Evolutionary conservation across 2,888 invertebrate species (phyloP), one percentile per base, ranked within the genome.

Genomic region (Spodoptera littoralis): DNA sequence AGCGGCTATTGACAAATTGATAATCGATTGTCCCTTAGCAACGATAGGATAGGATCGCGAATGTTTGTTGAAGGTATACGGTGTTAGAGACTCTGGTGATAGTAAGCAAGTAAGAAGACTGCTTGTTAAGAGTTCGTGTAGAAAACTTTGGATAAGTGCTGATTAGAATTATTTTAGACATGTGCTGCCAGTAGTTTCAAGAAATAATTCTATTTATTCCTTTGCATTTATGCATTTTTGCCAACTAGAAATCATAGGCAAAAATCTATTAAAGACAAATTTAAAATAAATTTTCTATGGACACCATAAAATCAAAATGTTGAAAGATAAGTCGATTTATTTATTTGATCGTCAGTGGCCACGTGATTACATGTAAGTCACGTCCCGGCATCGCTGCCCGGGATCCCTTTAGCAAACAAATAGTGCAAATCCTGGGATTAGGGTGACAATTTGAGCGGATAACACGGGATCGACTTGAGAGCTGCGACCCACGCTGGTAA

Each of bases 361-460:
- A 66, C 76, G 45, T 60, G 55, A 77, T 79, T 71, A 71, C 80
- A 86, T 85, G 80, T 79, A 74, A 87, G 89, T 92, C 93, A 92
- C 93, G 92, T 90, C 79, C 73, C 67, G 80, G 72, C 73, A 59
- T 81, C 81, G 73, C 70, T 72, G 73, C 73, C 76, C 76, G 76
- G 80, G 84, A 87, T 92, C 92, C 93, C 90, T 91, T 93, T 92
- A 93, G 92, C 89, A 91, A 91, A 92, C 90, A 91, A 91, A 93
- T 90, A 79, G 82, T 77, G 72, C 64, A 74, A 78, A 80, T 81
- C 83, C 82, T 84, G 84, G 76, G 88, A 89, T 90, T 87, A 89
- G 85, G 88, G 90, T 81, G 88, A 86, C 90, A 87, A 90, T 90
- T 91, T 90, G 87, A 88, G 89, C 83, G 87, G 89, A 87, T 88